These are phyloP conservation scores for Oxystoma pomonae DNA, from an alignment of 2,888 invertebrate species.

Conservation along the genomic window DNA sequence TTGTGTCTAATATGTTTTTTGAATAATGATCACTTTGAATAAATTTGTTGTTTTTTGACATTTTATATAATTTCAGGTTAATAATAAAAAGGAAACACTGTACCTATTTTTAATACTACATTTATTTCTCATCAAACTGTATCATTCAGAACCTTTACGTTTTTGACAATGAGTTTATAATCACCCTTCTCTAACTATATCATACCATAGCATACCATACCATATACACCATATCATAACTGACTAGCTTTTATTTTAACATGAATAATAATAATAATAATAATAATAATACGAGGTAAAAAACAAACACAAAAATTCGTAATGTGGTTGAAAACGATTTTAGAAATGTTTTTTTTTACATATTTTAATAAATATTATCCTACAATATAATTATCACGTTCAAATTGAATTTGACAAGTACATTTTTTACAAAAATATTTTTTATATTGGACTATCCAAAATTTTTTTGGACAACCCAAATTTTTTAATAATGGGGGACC, in stretches of 20 bases:
- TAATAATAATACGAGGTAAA: neutral
- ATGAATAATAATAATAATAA: neutral
- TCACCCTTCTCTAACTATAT: no score
- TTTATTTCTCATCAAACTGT: neutral
- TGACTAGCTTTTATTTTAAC: neutral
- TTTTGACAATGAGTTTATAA: neutral
- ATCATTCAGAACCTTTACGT: neutral
- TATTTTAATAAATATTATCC: constrained; percentile 6
- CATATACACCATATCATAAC: neutral
- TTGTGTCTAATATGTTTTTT: no score
- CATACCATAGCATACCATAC: neutral
- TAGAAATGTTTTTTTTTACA: constrained; percentile 11
- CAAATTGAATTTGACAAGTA: constrained; percentile 28
- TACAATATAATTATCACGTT: constrained; percentile 18
- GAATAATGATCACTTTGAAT: no score
- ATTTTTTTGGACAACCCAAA: no score
- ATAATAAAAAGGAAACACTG: no score
- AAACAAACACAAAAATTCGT: neutral
- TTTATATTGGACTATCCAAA: no score
- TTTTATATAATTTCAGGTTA: no score
- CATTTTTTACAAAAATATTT: constrained; percentile 28
- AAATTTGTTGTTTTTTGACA: no score
- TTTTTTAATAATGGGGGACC: no score
- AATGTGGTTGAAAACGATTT: constrained; percentile 9
- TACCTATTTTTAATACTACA: neutral